Conservation (phyloP, 2,888 invertebrate species). For the Nasonovia ribisnigri region DNA sequence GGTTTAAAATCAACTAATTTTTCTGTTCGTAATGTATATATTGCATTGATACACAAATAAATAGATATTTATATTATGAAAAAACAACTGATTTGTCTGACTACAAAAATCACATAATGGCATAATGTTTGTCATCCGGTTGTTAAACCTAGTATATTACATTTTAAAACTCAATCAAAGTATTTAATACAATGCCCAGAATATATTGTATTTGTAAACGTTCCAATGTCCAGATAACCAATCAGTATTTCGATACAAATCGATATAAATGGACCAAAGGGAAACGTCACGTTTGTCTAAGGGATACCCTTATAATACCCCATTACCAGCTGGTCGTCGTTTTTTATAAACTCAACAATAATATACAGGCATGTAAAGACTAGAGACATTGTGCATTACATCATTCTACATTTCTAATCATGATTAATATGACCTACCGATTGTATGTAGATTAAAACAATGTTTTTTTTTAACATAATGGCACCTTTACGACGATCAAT, state of each 20-base stretch:
- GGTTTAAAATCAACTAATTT: neutral
- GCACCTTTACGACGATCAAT: neutral
- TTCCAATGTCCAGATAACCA: neutral
- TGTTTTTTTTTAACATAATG: neutral
- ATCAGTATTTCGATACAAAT: conserved; percentile 13
- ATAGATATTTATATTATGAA: neutral
- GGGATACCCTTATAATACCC: neutral
- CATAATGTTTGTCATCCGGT: neutral
- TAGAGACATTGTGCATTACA: too few species aligned
- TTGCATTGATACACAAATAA: neutral
- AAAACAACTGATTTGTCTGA: neutral
- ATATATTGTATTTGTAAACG: neutral
- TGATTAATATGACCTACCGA: neutral
- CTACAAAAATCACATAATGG: neutral
- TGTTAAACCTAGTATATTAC: neutral
- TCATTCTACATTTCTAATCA: neutral
- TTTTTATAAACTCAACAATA: neutral
- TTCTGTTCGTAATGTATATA: neutral
- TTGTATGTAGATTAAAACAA: neutral
- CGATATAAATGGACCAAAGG: neutral
- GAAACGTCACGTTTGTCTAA: neutral
- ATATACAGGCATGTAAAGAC: neutral
- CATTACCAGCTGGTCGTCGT: neutral
- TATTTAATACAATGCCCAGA: neutral
- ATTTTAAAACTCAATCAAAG: neutral